Evolutionary conservation across 2,113 vertebrate species (phyloP), one percentile per base, ranked within the genome.

Genomic region (Castor canadensis): DNA sequence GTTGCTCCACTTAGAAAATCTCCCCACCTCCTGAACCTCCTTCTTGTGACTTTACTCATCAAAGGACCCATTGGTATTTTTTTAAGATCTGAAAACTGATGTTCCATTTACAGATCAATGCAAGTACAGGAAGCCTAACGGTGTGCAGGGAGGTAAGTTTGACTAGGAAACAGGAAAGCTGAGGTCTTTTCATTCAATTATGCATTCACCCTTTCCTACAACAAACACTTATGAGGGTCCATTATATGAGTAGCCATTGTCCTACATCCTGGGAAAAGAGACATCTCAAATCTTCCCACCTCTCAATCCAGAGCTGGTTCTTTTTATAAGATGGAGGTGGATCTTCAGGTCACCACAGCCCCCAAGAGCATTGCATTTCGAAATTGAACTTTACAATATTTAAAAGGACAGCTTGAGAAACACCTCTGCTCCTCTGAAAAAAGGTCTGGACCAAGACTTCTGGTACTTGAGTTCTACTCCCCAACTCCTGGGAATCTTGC

Each of bases 81-180:
- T 82, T 75, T 71, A 94, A 94, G 73, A n/a, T 86, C 85, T 91
- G 72, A 83, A 87, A 82, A 92, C 54, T 49, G 92, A 90, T 84
- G 92, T 93, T 94, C 86, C 28, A 80, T 94, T 94, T 96, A 43
- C 81, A 66, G 52, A 92, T 94, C 90, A 62, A 95, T 93, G 94
- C 49, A 77, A n/a, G 19, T 30, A 32, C 87, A 54, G 32, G 81
- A 84, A 93, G 38, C 58, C 79, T 81, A 92, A 28, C 30, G 58
- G 43, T 22, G 1, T 66, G 28, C 4, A 5, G 43, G 85, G 81
- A 88, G 38, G 91, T 43, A 45, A 28, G 1, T 77, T 22, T 69
- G 82, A 82, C 28, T 28, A n/a, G n/a, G 88, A 92, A 91, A 56
- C 1, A 0, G 54, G 71, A 54, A 82, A 90, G 81, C 60, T 38